Conservation (phyloP, 2,113 vertebrate genomes). For the Mesocricetus auratus region DNA sequence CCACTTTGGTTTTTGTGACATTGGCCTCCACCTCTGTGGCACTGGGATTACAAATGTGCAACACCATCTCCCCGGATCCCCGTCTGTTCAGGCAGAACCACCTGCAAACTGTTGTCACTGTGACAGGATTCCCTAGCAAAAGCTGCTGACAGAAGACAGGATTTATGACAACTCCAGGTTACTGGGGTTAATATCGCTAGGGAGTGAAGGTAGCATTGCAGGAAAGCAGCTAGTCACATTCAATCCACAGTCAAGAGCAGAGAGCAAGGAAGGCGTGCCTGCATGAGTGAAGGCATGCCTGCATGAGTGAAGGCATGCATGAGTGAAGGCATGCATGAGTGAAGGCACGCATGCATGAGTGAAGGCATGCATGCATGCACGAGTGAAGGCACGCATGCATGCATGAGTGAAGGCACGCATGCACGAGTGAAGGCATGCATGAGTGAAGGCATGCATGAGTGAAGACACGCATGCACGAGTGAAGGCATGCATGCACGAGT, state of each 20-base stretch:
- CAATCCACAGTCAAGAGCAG: not conserved
- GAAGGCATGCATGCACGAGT: rapidly evolving
- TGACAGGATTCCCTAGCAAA: not conserved
- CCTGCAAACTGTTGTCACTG: not conserved
- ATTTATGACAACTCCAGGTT: not conserved
- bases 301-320: rapidly evolving
- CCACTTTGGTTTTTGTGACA: not conserved
- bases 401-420: rapidly evolving
- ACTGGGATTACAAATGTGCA: not conserved
- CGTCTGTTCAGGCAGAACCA: not conserved
- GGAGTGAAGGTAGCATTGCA: not conserved
- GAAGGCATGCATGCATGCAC: rapidly evolving
- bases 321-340: rapidly evolving
- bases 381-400: no score
- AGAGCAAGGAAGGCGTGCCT: not conserved
- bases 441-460: rapidly evolving
- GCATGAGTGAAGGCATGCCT: rapidly evolving
- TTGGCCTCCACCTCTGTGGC: not conserved
- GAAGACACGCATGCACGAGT: no score
- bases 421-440: rapidly evolving
- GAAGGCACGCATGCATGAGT: rapidly evolving
- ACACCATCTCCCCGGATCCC: not conserved
- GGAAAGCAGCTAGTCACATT: not conserved
- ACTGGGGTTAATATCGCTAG: not conserved
- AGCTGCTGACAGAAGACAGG: not conserved